Evolutionary conservation across 1,140 invertebrate genomes (phyloP).

Genomic region (Chlorops oryzae): DNA sequence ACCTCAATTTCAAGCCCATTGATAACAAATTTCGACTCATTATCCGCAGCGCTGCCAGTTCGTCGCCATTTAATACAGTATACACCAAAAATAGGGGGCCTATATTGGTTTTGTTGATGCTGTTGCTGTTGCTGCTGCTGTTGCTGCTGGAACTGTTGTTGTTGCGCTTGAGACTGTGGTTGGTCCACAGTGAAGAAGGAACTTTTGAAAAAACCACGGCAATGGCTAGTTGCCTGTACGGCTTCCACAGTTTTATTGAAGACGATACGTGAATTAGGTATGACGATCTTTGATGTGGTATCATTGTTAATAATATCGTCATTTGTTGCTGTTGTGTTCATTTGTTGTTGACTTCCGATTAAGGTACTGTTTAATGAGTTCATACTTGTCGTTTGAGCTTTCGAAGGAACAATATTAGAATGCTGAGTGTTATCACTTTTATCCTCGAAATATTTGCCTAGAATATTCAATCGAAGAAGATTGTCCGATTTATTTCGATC

Average conservation of each 20-base stretch:
- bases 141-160: conserved; percentile 10
- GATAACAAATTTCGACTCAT: conserved; percentile 46
- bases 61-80: conserved; percentile 46
- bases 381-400: too few species aligned
- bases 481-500: conserved; percentile 29
- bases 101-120: conserved; percentile 7
- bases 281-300: too few species aligned
- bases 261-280: conserved; percentile 29
- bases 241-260: conserved; percentile 43
- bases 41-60: conserved; percentile 34
- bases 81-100: conserved; percentile 27
- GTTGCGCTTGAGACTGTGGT: too few species aligned
- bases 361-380: too few species aligned
- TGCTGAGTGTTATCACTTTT: too few species aligned
- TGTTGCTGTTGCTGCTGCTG: neutral
- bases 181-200: conserved; percentile 21
- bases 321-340: too few species aligned
- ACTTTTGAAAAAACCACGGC: conserved; percentile 41
- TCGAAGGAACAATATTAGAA: too few species aligned
- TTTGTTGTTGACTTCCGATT: too few species aligned
- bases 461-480: too few species aligned
- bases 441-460: too few species aligned
- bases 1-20: conserved; percentile 37
- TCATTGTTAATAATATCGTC: neutral
- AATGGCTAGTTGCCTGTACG: conserved; percentile 35